These are phyloP conservation scores for Grallaria varia DNA, from an alignment of 2,113 vertebrate genomes.

Conservation along the genomic window DNA sequence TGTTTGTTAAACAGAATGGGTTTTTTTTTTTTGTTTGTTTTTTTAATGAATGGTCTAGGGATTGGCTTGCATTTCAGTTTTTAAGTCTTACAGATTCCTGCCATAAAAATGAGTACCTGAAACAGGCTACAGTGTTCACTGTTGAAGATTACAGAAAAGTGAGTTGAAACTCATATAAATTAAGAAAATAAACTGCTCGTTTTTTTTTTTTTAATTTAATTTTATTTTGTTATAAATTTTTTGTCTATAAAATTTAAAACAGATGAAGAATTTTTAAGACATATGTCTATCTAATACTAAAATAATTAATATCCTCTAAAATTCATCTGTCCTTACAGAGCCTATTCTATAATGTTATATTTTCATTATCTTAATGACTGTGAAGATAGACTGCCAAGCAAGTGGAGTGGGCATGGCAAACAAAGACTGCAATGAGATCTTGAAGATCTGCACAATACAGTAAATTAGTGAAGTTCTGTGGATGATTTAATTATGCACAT, in stretches of 20 bases:
- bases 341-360: not conserved
- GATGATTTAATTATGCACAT: not conserved
- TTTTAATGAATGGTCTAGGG: accelerated
- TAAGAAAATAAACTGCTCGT: not conserved
- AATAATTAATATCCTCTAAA: not conserved
- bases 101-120: not conserved
- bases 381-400: not conserved
- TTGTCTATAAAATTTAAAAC: not conserved
- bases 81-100: not conserved
- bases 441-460: not conserved
- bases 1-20: not conserved
- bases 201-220: accelerated
- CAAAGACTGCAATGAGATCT: not conserved
- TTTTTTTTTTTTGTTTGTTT: no score
- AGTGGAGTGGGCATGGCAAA: not conserved
- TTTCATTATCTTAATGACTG: not conserved
- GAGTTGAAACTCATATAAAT: not conserved
- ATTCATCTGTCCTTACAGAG: not conserved
- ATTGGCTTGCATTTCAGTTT: not conserved
- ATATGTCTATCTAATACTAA: not conserved
- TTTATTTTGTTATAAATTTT: not conserved
- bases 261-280: not conserved
- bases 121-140: not conserved
- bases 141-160: not conserved
- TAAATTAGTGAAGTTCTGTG: not conserved